Percentiles rank a stretch among this genome's conserved stretches.
These are phyloP conservation scores for Pseudomyrmex gracilis DNA, from an alignment of 1,140 invertebrate species.

Conservation along the genomic window DNA sequence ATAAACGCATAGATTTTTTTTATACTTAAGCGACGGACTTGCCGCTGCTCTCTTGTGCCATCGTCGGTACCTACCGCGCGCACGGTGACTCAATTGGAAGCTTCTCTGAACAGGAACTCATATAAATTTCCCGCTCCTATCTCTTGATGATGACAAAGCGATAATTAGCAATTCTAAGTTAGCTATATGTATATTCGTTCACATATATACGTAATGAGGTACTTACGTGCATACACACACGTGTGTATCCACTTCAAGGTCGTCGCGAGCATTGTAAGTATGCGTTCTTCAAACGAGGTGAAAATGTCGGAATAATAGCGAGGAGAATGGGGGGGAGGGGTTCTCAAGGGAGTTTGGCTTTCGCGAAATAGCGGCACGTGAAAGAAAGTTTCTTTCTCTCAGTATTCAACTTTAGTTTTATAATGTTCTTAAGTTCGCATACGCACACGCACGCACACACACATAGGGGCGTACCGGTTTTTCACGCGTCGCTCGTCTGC, in stretches of 20 bases:
- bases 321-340: no score
- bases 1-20: no score
- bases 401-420: background rate
- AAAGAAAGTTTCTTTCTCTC: conserved; percentile 29
- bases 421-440: conserved; percentile 16
- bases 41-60: no score
- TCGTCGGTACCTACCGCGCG: background rate
- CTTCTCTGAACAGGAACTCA: background rate
- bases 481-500: conserved; percentile 66
- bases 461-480: conserved; percentile 62
- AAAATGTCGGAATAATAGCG: background rate
- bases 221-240: background rate
- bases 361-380: background rate
- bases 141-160: conserved; percentile 57
- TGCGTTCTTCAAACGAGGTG: conserved; percentile 7
- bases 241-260: background rate
- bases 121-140: conserved; percentile 18
- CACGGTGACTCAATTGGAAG: background rate
- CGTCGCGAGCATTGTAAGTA: background rate
- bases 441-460: no score
- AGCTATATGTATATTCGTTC: background rate
- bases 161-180: conserved; percentile 60
- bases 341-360: background rate
- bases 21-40: no score
- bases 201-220: background rate